Percentiles rank a stretch among this genome's conserved stretches.
Evolutionary conservation across 2,113 vertebrate species (phyloP).

Genomic region (Naja naja): DNA sequence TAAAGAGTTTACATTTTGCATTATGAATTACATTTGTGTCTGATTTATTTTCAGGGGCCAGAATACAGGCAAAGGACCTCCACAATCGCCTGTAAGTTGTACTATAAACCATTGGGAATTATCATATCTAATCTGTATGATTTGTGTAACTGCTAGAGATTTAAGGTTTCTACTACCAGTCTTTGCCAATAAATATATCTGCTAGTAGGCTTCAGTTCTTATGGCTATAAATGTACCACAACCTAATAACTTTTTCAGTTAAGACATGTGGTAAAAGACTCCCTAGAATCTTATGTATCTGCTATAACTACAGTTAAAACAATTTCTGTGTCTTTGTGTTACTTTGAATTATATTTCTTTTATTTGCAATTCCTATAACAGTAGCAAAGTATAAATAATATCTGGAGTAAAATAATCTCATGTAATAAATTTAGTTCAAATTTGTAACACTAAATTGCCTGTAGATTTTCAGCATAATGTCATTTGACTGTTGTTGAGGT

Average conservation of each 20-base stretch:
- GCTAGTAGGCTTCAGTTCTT: neutral
- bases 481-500: neutral
- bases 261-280: neutral
- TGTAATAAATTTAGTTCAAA: neutral
- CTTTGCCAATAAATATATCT: neutral
- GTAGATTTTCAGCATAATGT: neutral
- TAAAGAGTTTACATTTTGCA: neutral
- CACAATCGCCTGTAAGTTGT: conserved; percentile 70
- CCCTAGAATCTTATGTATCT: neutral
- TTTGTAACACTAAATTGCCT: neutral
- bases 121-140: neutral
- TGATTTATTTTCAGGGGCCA: conserved; percentile 66
- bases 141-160: neutral
- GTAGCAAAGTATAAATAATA: neutral
- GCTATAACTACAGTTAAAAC: neutral
- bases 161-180: neutral
- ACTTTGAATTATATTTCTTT: neutral
- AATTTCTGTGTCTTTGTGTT: neutral
- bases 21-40: neutral
- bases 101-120: neutral
- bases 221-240: neutral
- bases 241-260: neutral
- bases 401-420: neutral
- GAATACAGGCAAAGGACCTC: conserved; percentile 78
- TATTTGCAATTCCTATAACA: neutral